Percentiles rank a stretch among this genome's conserved stretches.
phyloP scores from a whole-genome alignment of 2,888 invertebrate genomes.

The Odontothrips loti region DNA sequence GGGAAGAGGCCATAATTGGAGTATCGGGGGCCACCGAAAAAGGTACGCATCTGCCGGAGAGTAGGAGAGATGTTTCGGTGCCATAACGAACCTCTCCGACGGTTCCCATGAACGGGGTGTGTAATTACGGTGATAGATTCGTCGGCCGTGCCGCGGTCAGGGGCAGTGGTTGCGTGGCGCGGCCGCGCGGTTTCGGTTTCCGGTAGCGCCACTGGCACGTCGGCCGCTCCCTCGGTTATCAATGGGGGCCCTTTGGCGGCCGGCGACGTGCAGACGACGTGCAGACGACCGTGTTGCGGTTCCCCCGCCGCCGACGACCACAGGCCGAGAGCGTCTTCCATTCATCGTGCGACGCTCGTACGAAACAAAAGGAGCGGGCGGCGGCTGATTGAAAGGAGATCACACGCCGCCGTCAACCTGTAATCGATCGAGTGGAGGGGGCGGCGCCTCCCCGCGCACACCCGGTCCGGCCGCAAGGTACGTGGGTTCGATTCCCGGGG shows the following conservation, averaged over 20 bases:
- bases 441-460: not conserved
- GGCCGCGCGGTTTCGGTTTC: not conserved
- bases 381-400: not conserved
- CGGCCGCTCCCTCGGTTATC: too few relatives aligned
- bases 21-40: too few relatives aligned
- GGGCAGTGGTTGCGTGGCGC: not conserved
- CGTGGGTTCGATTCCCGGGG: not conserved
- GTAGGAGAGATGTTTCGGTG: too few relatives aligned
- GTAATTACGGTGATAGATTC: not conserved
- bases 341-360: not conserved
- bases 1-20: too few relatives aligned
- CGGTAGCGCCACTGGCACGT: not conserved
- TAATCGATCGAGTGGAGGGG: not conserved
- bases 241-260: too few relatives aligned
- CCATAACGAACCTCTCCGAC: not conserved
- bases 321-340: too few relatives aligned
- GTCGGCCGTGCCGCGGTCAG: too few relatives aligned
- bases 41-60: too few relatives aligned
- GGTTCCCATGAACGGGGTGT: not conserved
- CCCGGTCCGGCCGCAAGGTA: not conserved
- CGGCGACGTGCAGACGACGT: too few relatives aligned
- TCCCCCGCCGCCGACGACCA: too few relatives aligned
- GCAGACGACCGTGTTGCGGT: too few relatives aligned
- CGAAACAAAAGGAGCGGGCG: not conserved
- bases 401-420: not conserved